phyloP scores from a whole-genome alignment of 2,797 vertebrate species.

The Triplophysa yarkandensis region DNA sequence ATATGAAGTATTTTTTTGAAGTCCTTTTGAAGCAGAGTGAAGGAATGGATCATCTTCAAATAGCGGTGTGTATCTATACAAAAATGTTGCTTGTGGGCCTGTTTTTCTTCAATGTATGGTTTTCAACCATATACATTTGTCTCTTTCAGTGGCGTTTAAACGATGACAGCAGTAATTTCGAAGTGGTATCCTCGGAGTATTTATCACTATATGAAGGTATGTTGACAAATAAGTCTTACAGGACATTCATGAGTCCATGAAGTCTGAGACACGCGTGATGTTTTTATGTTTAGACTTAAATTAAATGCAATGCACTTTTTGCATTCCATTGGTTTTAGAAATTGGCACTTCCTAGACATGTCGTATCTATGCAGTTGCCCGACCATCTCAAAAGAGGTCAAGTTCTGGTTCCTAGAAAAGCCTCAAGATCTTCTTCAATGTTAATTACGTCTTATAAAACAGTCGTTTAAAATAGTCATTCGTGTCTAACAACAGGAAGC shows the following conservation, averaged over 20 bases:
- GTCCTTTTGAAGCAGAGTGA: constrained; percentile 81
- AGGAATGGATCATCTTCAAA: constrained; percentile 82
- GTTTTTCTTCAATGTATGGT: not conserved
- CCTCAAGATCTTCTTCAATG: no score
- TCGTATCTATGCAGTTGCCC: no score
- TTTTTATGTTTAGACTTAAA: not conserved
- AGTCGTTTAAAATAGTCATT: no score
- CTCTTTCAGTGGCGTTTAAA: constrained; percentile 29
- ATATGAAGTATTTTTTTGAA: constrained; percentile 80
- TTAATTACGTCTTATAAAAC: no score
- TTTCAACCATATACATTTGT: not conserved
- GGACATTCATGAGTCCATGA: not conserved
- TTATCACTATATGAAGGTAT: constrained; percentile 37
- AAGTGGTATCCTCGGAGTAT: constrained; percentile 57
- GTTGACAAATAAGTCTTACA: not conserved
- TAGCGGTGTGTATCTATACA: constrained; percentile 67
- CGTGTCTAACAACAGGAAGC: no score
- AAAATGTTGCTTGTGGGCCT: no score
- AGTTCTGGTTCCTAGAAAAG: no score
- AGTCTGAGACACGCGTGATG: not conserved
- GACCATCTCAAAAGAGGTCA: no score
- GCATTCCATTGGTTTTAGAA: no score
- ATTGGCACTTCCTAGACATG: no score
- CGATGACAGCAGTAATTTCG: constrained; percentile 25
- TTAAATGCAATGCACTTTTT: no score